Base-by-base conservation (phyloP, 2,888 invertebrate species). In the Trichogramma dendrolimi region DNA sequence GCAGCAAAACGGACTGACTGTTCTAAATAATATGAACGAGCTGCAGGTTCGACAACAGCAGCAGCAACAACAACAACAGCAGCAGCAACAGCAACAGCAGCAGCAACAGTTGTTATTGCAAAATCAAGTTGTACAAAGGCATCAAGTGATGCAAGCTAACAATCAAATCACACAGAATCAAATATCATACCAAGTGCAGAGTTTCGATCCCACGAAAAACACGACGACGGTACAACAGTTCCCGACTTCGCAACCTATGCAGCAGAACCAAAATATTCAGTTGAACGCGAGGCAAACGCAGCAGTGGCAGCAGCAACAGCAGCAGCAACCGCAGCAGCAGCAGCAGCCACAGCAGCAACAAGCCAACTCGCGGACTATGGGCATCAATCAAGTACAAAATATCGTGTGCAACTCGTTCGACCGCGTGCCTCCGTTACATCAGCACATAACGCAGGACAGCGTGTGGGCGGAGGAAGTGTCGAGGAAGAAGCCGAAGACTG, bases 381-480 rank as follows among this genome's bases (percentile, higher is more conserved):
- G 56, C 49, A 41, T 64, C 5, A 64, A 62, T 51, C 68, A 71
- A 39, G 69, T 75, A 14, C 77, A 78, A 56, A 76, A 75, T 50
- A 74, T 75, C 14, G 80, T 79, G n/a, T 83, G 83, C 69, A 82
- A 82, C 46, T 82, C 84, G 71, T 87, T 86, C 70, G 86, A 89
- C 64, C 83, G 89, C 64, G 89, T 90, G 7, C 89, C 89, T 27
- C 89, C 89, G 0, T 76, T 90, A 50, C 89, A 89, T 67, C 88
- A 88, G 72, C 87, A 89, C 73, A 85, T 81, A 80, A 85, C 85
- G 67, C 84, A 83, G 50, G 77, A 82, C 5, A 77, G 81, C 5
- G 77, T 81, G 42, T 85, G 84, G 84, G 80, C 81, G 57, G 84
- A 84, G 61, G 85, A 85, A 68, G 76, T 80, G 38, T 81, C 85